Conservation (phyloP, 2,888 invertebrate genomes). For the Elmis aenea region DNA sequence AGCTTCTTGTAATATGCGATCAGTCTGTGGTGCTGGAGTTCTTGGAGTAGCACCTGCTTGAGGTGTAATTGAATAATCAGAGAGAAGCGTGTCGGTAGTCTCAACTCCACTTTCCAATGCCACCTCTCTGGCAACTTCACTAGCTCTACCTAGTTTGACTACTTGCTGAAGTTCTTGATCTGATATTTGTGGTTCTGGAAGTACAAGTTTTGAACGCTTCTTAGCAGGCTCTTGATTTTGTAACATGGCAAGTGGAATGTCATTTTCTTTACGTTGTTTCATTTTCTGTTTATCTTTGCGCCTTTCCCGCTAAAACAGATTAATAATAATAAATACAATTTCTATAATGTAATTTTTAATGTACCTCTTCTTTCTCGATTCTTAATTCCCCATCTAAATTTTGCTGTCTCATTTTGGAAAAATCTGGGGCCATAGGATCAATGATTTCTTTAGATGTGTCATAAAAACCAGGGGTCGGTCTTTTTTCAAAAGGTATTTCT, state of each 20-base stretch:
- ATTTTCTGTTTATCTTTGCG: conserved; percentile 93
- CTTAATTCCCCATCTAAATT: conserved; percentile 89
- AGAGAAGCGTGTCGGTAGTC: conserved; percentile 80
- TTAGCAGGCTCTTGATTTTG: conserved; percentile 84
- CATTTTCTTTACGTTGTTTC: conserved; percentile 93
- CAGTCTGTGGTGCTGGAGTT: conserved; percentile 80
- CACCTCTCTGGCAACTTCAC: conserved; percentile 85
- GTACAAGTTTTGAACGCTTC: conserved; percentile 90
- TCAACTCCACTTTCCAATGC: conserved; percentile 72
- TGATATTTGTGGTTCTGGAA: conserved; percentile 95
- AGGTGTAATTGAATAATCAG: conserved; percentile 83
- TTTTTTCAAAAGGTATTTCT: conserved; percentile 97
- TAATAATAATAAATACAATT: conserved; percentile 15
- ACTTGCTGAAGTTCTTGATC: conserved; percentile 90
- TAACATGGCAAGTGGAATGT: conserved; percentile 85
- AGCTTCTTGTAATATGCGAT: conserved; percentile 87
- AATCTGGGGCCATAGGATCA: conserved; percentile 86
- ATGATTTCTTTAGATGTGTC: conserved; percentile 87
- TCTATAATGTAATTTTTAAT: background rate
- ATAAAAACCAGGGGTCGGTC: conserved; percentile 88
- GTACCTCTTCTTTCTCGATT: conserved; percentile 84
- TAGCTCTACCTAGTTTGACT: conserved; percentile 85
- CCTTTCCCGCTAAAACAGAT: conserved; percentile 72
- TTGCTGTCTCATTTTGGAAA: conserved; percentile 83
- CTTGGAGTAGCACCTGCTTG: conserved; percentile 68